Base-by-base conservation (phyloP, 2,797 vertebrate species). In the Triplophysa bombifrons region DNA sequence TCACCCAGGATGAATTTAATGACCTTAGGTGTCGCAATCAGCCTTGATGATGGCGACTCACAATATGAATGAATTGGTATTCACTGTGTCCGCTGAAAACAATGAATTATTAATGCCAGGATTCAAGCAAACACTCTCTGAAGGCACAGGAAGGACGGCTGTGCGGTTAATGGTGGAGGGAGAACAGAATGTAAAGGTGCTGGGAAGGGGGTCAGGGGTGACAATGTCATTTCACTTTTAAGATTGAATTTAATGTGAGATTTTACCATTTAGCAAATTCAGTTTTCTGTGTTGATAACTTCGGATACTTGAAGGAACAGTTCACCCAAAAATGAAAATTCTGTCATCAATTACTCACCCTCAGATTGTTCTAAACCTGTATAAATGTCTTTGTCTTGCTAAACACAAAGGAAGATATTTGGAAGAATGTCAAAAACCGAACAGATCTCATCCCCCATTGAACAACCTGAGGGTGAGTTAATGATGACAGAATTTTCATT, bases 21-120 rank as follows among this genome's bases (percentile, higher is more conserved):
- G 88, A 91, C 90, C 87, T 89, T 84, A 86, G 89, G 90, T 90
- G 84, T 82, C 76, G 84, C 89, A 89, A 91, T 91, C 89, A 89
- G 90, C 86, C 87, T 86, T 90, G 88, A 92, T 92, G 89, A 90
- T 84, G 70, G 86, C 58, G 79, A 86, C 78, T 83, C 81, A 85
- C 87, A 88, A 90, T 90, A 91, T 90, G 84, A 88, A 85, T 83
- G 81, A 83, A 90, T 93, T 92, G 89, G 90, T 91, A 93, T 93
- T 93, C 93, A 90, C 85, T 85, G 87, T 90, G 91, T 90, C 87
- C 50, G 58, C 87, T 89, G 88, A 82, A 87, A 87, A 88, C 83
- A 72, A 93, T 94, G 88, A 93, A 94, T 93, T 90, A 93, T 93
- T 91, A 89, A 94, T 93, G 88, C 60, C 67, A 87, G 58, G 90